These are phyloP conservation scores for Neomonachus schauinslandi DNA, from an alignment of 2,113 vertebrate genomes.

Conservation along the genomic window DNA sequence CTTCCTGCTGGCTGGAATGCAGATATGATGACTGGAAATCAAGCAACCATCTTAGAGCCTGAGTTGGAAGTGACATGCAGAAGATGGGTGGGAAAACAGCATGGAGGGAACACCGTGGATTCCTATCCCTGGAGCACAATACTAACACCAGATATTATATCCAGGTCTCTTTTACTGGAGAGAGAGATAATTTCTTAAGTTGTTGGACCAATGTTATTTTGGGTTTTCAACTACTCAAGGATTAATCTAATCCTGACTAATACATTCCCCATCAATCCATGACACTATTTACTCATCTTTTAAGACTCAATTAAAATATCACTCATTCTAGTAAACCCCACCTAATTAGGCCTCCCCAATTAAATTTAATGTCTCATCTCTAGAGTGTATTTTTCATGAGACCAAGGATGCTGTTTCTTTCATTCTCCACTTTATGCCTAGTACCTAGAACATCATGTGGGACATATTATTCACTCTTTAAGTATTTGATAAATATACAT, in stretches of 20 bases:
- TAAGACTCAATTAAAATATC: background rate
- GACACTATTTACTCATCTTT: background rate
- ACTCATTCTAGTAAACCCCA: background rate
- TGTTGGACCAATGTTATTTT: background rate
- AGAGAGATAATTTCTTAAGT: background rate
- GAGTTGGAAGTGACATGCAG: background rate
- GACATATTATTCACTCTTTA: background rate
- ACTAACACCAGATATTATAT: background rate
- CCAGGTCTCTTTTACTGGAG: background rate
- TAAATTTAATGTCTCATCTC: background rate
- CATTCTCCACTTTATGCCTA: background rate
- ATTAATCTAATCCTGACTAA: background rate
- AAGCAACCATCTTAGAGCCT: background rate
- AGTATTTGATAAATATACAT: background rate
- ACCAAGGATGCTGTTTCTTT: background rate
- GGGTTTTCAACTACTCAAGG: background rate
- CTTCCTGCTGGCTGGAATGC: background rate
- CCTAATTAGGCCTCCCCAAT: background rate
- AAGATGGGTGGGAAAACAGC: background rate
- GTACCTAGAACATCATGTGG: background rate
- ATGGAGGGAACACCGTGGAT: too few species aligned
- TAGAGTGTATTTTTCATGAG: background rate
- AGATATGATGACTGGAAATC: background rate
- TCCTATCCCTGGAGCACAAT: background rate
- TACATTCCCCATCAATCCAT: background rate